phyloP scores from a whole-genome alignment of 1,140 invertebrate genomes.

The Adelges cooleyi region DNA sequence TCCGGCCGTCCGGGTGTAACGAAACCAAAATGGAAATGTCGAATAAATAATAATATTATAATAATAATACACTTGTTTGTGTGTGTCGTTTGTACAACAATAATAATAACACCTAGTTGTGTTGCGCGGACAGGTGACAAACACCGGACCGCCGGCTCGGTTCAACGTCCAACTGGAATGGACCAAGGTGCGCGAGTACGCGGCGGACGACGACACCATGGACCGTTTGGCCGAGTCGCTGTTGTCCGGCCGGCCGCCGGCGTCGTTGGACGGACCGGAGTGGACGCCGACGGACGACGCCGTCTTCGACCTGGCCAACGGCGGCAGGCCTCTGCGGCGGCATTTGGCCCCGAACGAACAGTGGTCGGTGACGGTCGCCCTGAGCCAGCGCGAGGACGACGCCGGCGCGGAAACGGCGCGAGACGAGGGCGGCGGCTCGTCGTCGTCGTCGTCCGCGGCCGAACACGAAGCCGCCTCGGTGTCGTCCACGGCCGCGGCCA shows the following conservation, averaged over 20 bases:
- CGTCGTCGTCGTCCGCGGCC: neutral
- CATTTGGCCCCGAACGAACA: neutral
- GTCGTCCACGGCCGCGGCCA: neutral
- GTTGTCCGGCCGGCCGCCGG: neutral
- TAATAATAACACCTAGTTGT: too few relatives aligned
- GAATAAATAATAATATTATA: too few relatives aligned
- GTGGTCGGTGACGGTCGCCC: neutral
- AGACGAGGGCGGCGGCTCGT: too few relatives aligned
- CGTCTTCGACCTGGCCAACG: neutral
- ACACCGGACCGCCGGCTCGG: neutral
- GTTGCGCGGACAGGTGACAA: neutral
- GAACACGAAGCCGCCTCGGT: neutral
- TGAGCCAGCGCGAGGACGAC: neutral
- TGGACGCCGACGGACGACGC: neutral
- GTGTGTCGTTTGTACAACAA: too few relatives aligned
- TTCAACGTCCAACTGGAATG: slow-evolving; percentile 8
- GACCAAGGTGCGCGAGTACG: neutral
- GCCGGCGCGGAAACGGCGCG: neutral
- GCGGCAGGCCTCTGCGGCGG: neutral
- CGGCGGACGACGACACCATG: neutral
- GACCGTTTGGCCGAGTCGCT: neutral
- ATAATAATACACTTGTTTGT: too few relatives aligned
- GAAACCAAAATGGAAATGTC: too few relatives aligned
- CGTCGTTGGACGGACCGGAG: neutral
- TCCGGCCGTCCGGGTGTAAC: too few relatives aligned